Percentiles rank a stretch among this genome's conserved stretches.
These are phyloP conservation scores for Folsomia candida DNA, from an alignment of 2,888 invertebrate species.

Conservation along the genomic window DNA sequence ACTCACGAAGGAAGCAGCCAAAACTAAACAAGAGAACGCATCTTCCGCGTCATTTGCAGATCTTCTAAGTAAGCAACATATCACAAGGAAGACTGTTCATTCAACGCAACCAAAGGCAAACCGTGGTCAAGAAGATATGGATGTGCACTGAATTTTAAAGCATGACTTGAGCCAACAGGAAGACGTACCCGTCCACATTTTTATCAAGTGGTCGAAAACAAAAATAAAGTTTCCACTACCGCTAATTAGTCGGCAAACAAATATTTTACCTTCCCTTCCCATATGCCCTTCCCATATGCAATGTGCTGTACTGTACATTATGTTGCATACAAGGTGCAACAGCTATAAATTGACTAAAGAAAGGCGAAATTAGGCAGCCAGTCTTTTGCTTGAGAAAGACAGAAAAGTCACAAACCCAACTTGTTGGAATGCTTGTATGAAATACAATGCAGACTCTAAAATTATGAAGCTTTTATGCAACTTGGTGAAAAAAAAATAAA, in stretches of 20 bases:
- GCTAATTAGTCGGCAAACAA: background rate
- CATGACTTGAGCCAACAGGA: background rate
- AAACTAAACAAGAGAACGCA: too few species aligned
- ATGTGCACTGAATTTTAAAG: background rate
- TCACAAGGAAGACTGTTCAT: too few species aligned
- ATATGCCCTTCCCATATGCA: background rate
- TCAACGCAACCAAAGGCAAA: background rate
- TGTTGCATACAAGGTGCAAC: background rate
- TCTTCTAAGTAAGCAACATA: too few species aligned
- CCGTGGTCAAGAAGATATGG: background rate
- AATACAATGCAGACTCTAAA: too few species aligned
- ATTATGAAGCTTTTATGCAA: background rate
- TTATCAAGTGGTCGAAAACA: background rate
- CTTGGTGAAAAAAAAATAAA: background rate
- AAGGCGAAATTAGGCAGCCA: too few species aligned
- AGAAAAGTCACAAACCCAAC: too few species aligned
- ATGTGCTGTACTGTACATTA: background rate
- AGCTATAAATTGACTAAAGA: too few species aligned
- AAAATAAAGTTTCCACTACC: background rate
- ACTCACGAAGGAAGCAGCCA: background rate
- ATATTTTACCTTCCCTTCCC: background rate
- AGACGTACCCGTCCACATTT: too few species aligned
- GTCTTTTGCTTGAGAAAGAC: too few species aligned
- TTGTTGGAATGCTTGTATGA: too few species aligned
- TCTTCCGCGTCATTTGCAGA: too few species aligned